Percentiles rank a stretch among this genome's conserved stretches.
These are phyloP conservation scores for Condylura cristata DNA, from an alignment of 2,113 vertebrate species.

Conservation along the genomic window DNA sequence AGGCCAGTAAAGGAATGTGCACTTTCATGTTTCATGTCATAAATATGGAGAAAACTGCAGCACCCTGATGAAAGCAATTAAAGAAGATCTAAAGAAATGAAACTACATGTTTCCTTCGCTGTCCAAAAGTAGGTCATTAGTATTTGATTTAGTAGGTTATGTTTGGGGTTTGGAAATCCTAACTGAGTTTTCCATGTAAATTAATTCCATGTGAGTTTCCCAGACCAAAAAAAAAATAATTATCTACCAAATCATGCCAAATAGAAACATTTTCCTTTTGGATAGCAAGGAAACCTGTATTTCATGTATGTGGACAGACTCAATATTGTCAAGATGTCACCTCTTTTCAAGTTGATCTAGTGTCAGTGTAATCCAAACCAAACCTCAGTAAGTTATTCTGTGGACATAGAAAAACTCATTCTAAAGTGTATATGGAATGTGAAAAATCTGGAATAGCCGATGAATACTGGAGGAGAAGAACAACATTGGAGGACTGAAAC, in stretches of 20 bases:
- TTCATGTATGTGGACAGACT: background rate
- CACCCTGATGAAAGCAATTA: background rate
- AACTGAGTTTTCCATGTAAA: background rate
- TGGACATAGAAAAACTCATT: background rate
- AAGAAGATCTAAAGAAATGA: background rate
- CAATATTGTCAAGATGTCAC: background rate
- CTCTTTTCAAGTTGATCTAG: background rate
- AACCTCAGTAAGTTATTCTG: background rate
- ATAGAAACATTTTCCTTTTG: background rate
- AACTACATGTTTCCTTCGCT: background rate
- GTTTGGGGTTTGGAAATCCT: background rate
- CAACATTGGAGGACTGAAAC: background rate
- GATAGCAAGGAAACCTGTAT: background rate
- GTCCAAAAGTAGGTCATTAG: background rate
- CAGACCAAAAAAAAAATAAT: too few species aligned
- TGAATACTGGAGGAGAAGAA: background rate
- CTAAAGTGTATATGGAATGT: background rate
- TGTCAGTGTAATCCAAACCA: background rate
- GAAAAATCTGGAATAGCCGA: background rate
- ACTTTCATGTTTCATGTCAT: conserved; percentile 26
- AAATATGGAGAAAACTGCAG: background rate
- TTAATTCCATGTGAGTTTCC: background rate
- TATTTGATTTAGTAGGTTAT: background rate
- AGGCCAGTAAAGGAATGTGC: background rate
- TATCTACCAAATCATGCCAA: background rate